Conservation (phyloP, 2,797 vertebrate species). For the Hydrocynus forskahlii region DNA sequence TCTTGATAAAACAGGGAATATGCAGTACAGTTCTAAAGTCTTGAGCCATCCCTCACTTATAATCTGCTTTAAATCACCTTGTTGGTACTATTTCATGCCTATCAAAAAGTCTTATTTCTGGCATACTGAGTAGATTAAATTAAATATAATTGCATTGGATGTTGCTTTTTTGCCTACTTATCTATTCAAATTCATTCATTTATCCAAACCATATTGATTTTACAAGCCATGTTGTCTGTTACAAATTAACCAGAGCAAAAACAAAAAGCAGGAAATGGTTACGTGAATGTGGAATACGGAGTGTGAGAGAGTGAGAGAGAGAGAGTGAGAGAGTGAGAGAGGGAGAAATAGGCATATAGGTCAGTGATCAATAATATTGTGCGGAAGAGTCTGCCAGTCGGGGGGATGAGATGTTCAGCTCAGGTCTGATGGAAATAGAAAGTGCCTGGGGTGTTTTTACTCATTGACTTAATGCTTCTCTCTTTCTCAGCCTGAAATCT, state of each 20-base stretch:
- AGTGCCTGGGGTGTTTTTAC: conserved; percentile 36
- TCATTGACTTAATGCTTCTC: conserved; percentile 42
- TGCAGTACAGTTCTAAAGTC: no score
- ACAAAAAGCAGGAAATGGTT: not conserved
- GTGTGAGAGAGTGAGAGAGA: not conserved
- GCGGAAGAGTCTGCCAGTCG: conserved; percentile 30
- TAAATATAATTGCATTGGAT: no score
- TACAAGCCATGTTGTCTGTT: no score
- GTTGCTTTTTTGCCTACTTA: no score
- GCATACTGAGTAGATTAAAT: no score
- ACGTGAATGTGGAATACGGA: not conserved
- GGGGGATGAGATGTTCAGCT: conserved; percentile 36
- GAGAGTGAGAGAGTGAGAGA: not conserved
- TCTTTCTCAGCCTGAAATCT: conserved; percentile 34
- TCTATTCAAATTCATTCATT: no score
- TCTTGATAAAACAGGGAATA: no score
- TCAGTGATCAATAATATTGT: conserved; percentile 43
- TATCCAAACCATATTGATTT: no score
- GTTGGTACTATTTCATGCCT: no score
- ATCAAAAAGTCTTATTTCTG: no score
- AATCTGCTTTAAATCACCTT: no score
- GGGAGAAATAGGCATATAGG: conserved; percentile 23
- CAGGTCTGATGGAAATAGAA: conserved; percentile 39
- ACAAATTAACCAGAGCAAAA: not conserved
- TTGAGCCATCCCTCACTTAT: no score